Conservation (phyloP, 2,113 vertebrate species). For the Orthonyx spaldingii region DNA sequence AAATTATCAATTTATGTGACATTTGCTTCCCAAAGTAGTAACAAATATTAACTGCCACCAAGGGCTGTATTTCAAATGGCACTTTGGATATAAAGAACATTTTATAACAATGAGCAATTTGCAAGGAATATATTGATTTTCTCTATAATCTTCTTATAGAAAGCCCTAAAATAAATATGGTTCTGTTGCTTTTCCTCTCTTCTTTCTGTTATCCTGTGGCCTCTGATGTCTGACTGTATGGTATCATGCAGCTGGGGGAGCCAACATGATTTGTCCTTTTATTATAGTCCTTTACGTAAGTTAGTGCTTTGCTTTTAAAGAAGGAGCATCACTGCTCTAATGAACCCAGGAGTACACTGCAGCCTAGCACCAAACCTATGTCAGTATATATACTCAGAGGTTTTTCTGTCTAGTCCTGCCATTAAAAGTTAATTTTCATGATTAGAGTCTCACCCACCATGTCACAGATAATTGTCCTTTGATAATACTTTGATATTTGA, state of each 20-base stretch:
- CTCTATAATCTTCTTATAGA: neutral
- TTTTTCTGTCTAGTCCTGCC: neutral
- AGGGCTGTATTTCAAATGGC: neutral
- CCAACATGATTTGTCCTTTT: neutral
- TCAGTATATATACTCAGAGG: neutral
- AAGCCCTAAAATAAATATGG: neutral
- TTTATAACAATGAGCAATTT: neutral
- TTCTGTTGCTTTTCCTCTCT: neutral
- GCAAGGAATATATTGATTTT: neutral
- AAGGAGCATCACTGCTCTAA: neutral
- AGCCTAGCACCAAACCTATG: neutral
- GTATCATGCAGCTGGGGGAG: neutral
- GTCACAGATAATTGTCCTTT: neutral
- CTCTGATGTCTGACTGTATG: neutral
- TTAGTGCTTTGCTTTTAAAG: neutral
- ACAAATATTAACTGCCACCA: neutral
- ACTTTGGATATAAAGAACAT: neutral
- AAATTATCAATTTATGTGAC: neutral
- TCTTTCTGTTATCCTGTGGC: neutral
- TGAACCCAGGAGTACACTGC: neutral
- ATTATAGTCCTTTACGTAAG: neutral
- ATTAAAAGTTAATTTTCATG: neutral
- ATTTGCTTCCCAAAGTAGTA: neutral
- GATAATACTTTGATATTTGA: no score
- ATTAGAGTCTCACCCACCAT: neutral